phyloP scores from a whole-genome alignment of 2,888 invertebrate species.

The Cryptops parisi region DNA sequence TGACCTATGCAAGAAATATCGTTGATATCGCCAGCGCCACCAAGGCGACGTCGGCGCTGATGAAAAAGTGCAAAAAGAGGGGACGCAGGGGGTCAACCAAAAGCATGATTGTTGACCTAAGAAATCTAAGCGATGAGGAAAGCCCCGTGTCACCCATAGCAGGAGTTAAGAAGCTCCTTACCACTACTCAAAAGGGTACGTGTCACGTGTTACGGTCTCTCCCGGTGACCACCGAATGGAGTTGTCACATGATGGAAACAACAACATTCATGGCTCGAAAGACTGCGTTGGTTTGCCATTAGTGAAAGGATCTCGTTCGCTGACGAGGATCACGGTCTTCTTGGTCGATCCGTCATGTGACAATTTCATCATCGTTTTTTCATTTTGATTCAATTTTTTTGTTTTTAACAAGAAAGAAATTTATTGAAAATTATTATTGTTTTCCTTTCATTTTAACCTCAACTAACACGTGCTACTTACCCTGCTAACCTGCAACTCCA shows the following conservation, averaged over 20 bases:
- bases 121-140: constrained; percentile 11
- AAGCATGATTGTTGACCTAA: constrained; percentile 6
- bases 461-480: constrained; percentile 14
- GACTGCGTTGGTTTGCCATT: too few relatives aligned
- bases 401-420: too few relatives aligned
- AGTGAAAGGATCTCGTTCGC: too few relatives aligned
- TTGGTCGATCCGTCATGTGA: too few relatives aligned
- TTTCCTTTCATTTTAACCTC: background rate
- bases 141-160: constrained; percentile 2
- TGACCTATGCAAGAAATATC: background rate
- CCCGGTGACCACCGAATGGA: too few relatives aligned
- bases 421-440: too few relatives aligned
- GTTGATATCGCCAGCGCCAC: background rate
- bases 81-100: constrained; percentile 7
- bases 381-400: too few relatives aligned
- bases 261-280: too few relatives aligned
- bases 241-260: too few relatives aligned
- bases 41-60: background rate
- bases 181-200: constrained; percentile 11
- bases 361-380: too few relatives aligned
- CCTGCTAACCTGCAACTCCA: background rate
- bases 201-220: constrained; percentile 15
- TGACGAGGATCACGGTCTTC: too few relatives aligned
- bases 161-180: constrained; percentile 9
- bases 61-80: constrained; percentile 1